Conservation (phyloP, 2,888 invertebrate species). For the Alcis repandata region DNA sequence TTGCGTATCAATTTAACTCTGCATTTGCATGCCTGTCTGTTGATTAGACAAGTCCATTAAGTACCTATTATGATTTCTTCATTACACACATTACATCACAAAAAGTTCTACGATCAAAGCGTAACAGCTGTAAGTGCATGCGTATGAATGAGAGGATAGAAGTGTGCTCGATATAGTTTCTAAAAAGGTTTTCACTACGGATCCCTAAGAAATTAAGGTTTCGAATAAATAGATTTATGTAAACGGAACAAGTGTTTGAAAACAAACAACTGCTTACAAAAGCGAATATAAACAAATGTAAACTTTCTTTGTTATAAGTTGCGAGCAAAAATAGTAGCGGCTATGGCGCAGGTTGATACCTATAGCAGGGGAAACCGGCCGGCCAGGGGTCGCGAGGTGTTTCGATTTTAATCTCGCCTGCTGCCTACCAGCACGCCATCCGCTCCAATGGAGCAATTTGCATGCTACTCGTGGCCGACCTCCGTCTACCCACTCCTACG, state of each 20-base stretch:
- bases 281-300: conserved; percentile 16
- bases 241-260: neutral
- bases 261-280: neutral
- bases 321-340: conserved; percentile 30
- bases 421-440: conserved; percentile 65
- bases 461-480: conserved; percentile 82
- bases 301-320: conserved; percentile 29
- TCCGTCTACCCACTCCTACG: conserved; percentile 81
- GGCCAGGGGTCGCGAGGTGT: conserved; percentile 64
- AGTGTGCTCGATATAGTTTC: too few species aligned
- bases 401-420: conserved; percentile 73
- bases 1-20: conserved; percentile 31
- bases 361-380: conserved; percentile 41
- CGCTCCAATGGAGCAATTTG: conserved; percentile 81
- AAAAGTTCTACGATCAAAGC: neutral
- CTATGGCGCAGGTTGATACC: conserved; percentile 35
- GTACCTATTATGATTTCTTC: conserved; percentile 6
- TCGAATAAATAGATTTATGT: neutral
- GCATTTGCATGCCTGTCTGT: conserved; percentile 7
- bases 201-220: too few species aligned
- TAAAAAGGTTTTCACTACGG: too few species aligned
- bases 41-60: neutral
- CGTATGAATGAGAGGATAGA: too few species aligned
- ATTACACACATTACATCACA: neutral
- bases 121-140: neutral